These are phyloP conservation scores for Siniperca chuatsi DNA, from an alignment of 2,113 vertebrate genomes.

Conservation along the genomic window DNA sequence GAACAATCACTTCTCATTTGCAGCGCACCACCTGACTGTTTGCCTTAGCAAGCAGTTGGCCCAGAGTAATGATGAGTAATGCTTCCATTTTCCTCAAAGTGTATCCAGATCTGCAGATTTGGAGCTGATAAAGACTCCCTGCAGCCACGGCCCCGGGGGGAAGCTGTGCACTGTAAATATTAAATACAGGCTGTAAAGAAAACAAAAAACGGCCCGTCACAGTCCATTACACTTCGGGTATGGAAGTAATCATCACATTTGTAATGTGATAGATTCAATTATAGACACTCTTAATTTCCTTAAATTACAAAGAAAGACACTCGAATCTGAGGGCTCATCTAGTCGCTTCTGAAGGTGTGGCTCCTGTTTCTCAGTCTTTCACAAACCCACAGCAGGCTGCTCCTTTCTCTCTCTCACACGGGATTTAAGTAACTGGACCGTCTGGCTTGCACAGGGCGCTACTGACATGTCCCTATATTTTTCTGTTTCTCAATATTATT, in stretches of 20 bases:
- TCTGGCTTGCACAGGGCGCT: no score
- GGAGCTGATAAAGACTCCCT: background rate
- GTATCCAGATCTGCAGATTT: slow-evolving; percentile 10
- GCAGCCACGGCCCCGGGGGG: background rate
- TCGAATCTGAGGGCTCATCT: no score
- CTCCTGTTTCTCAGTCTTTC: no score
- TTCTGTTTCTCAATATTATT: no score
- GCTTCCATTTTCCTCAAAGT: slow-evolving; percentile 29
- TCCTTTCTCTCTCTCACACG: no score
- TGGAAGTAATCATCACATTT: background rate
- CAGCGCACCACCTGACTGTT: background rate
- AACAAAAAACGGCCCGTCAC: background rate
- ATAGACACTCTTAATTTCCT: no score
- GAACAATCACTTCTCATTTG: background rate
- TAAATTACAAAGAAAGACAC: no score
- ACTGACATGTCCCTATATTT: no score
- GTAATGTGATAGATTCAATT: no score
- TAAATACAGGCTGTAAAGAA: background rate
- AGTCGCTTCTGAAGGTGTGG: no score
- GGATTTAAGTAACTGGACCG: no score
- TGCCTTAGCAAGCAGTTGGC: slow-evolving; percentile 32
- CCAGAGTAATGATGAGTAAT: slow-evolving; percentile 37
- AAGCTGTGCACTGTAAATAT: slow-evolving; percentile 7
- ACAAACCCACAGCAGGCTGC: no score
- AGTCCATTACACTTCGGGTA: background rate